Evolutionary conservation across 1,140 invertebrate species (phyloP).

Genomic region (Theocolax elegans): DNA sequence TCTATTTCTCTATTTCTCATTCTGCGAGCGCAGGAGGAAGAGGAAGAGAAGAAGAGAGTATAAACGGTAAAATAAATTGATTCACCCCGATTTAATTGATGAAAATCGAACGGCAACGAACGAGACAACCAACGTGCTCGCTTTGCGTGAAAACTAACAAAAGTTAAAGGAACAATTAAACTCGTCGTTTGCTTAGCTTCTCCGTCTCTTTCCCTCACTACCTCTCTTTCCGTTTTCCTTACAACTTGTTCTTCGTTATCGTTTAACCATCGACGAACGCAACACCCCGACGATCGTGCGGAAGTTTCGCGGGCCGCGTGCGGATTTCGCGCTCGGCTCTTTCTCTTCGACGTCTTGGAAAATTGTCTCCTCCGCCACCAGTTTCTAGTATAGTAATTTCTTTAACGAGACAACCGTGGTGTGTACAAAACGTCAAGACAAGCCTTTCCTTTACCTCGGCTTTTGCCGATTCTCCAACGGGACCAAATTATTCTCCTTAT

Average conservation of each 20-base stretch:
- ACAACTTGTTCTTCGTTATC: slow-evolving; percentile 11
- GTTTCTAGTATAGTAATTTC: too few species aligned
- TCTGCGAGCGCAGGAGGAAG: too few species aligned
- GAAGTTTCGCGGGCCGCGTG: slow-evolving; percentile 12
- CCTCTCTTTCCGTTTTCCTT: too few species aligned
- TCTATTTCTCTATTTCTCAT: too few species aligned
- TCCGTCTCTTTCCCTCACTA: too few species aligned
- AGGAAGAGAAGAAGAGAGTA: too few species aligned
- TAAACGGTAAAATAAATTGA: slow-evolving; percentile 38
- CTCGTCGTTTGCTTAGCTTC: too few species aligned
- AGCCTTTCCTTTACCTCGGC: neutral
- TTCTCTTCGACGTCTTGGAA: slow-evolving; percentile 21
- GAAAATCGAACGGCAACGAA: slow-evolving; percentile 45
- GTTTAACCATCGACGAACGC: slow-evolving; percentile 20
- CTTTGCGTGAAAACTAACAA: slow-evolving; percentile 45
- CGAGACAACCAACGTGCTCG: slow-evolving; percentile 25
- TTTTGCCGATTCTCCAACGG: neutral
- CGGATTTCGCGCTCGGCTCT: too few species aligned
- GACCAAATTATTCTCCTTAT: too few species aligned
- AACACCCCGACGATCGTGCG: slow-evolving; percentile 1
- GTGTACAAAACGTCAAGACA: slow-evolving; percentile 27
- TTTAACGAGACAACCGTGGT: slow-evolving; percentile 46
- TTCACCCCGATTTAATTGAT: slow-evolving; percentile 35
- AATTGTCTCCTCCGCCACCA: slow-evolving; percentile 42
- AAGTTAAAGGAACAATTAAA: slow-evolving; percentile 55